A percentile compares a stretch with the other conserved stretches of the same genome.
Evolutionary conservation across 2,797 vertebrate genomes (phyloP).

Genomic region (Muscicapa comitata): DNA sequence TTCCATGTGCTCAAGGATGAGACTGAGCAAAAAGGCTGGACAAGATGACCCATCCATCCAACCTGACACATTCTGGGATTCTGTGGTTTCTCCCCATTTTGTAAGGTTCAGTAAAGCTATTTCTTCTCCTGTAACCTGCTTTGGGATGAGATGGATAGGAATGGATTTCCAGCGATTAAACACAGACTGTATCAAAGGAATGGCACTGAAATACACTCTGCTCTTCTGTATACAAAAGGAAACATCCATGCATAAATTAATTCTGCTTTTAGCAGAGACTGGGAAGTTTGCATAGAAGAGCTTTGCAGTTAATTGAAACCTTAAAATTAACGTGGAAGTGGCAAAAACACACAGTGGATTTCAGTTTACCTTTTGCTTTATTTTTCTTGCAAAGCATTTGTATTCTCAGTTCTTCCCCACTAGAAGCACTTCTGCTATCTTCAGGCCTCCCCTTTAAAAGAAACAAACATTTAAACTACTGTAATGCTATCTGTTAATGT

Average conservation of each 20-base stretch:
- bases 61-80: not conserved
- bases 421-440: not conserved
- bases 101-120: not conserved
- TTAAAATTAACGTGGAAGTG: not conserved
- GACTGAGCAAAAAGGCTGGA: not conserved
- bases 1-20: not conserved
- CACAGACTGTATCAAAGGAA: not conserved
- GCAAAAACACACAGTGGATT: not conserved
- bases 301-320: not conserved
- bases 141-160: not conserved
- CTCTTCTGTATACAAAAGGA: not conserved
- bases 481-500: not conserved
- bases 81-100: not conserved
- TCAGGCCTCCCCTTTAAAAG: constrained; percentile 77
- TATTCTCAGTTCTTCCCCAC: constrained; percentile 21
- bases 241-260: not conserved
- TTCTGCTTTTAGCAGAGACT: not conserved
- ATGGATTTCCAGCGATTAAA: not conserved
- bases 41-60: not conserved
- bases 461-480: constrained; percentile 19
- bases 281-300: not conserved
- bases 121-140: not conserved
- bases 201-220: not conserved
- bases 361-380: constrained; percentile 74
- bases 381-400: constrained; percentile 72